phyloP scores from a whole-genome alignment of 2,888 invertebrate genomes.

The Sycophila texana region DNA sequence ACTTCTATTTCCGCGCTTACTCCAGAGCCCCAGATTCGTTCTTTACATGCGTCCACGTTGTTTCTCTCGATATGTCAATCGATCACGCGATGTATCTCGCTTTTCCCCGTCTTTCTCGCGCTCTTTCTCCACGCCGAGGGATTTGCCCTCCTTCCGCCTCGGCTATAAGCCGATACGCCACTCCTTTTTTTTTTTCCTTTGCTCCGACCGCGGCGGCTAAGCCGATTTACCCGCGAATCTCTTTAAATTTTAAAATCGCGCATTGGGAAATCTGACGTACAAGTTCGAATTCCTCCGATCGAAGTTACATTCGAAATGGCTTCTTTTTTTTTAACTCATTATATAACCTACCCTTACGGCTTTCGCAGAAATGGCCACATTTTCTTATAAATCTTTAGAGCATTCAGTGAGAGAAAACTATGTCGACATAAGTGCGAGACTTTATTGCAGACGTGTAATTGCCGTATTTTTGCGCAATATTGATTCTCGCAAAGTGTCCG shows the following conservation, averaged over 20 bases:
- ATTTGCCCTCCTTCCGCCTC: constrained; percentile 4
- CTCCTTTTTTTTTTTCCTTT: background rate
- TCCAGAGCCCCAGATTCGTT: constrained; percentile 38
- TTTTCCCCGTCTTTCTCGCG: background rate
- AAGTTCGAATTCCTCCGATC: too few relatives aligned
- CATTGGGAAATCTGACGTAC: too few relatives aligned
- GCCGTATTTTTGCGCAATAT: background rate
- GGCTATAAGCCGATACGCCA: background rate
- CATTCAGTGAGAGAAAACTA: too few relatives aligned
- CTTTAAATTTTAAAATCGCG: background rate
- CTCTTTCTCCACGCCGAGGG: background rate
- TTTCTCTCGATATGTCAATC: constrained; percentile 26
- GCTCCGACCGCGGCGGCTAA: background rate
- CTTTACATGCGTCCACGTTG: constrained; percentile 10
- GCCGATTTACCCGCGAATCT: background rate
- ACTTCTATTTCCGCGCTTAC: constrained; percentile 36
- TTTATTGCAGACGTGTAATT: background rate
- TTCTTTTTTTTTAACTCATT: constrained; percentile 7
- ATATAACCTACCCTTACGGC: background rate
- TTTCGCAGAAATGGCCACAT: too few relatives aligned
- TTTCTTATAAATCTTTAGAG: too few relatives aligned
- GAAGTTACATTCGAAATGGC: too few relatives aligned
- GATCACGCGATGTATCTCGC: constrained; percentile 23
- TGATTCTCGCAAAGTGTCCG: too few relatives aligned
- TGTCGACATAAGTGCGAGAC: too few relatives aligned